Percentiles rank a stretch among this genome's conserved stretches.
phyloP scores from a whole-genome alignment of 2,113 vertebrate genomes.

The Synodontis membranacea region DNA sequence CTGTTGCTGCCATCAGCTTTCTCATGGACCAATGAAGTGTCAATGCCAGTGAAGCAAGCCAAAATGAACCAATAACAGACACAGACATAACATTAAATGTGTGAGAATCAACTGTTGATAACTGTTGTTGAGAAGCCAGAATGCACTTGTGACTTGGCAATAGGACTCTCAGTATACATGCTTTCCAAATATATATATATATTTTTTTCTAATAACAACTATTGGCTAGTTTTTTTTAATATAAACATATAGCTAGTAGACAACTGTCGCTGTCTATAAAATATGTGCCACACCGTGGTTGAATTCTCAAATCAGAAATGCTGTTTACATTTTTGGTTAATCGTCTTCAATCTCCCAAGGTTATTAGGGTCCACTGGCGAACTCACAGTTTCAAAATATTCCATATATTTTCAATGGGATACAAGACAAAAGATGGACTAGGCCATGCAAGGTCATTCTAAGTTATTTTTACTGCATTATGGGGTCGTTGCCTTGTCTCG shows the following conservation, averaged over 20 bases:
- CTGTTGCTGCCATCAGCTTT: slow-evolving; percentile 4
- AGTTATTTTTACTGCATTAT: neutral
- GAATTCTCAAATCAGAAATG: neutral
- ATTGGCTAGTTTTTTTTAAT: neutral
- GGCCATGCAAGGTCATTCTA: neutral
- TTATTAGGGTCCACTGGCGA: neutral
- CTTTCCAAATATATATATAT: neutral
- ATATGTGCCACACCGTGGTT: neutral
- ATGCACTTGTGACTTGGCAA: neutral
- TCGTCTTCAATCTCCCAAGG: neutral
- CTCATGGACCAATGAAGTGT: slow-evolving; percentile 3
- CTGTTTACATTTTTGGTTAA: neutral
- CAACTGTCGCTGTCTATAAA: neutral
- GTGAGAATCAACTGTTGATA: slow-evolving; percentile 10
- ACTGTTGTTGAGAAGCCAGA: slow-evolving; percentile 10
- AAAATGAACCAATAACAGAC: neutral
- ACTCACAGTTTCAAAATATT: neutral
- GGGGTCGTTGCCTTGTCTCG: neutral
- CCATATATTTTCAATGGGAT: neutral
- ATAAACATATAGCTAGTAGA: neutral
- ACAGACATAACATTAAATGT: neutral
- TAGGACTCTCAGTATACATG: neutral
- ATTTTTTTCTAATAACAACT: neutral
- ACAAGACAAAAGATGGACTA: neutral
- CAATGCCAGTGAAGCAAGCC: neutral